Conservation (phyloP, 2,113 vertebrate genomes). For the Sebastes fasciatus region DNA sequence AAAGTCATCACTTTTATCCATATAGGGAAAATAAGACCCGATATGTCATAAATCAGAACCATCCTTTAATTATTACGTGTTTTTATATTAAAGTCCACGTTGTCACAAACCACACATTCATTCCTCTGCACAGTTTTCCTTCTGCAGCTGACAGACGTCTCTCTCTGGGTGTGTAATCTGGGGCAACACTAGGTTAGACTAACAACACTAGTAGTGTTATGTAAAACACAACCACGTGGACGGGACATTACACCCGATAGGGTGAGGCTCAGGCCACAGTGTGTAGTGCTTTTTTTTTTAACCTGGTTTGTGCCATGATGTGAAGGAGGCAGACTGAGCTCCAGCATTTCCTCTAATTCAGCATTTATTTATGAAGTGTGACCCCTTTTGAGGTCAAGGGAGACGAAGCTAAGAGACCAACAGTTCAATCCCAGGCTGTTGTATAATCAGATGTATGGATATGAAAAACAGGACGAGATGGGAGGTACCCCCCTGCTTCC, state of each 20-base stretch:
- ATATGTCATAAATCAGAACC: no score
- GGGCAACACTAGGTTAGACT: slow-evolving; percentile 41
- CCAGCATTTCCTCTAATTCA: slow-evolving; percentile 6
- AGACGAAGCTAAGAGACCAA: background rate
- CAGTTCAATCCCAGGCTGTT: background rate
- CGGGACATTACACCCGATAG: slow-evolving; percentile 49
- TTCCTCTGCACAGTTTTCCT: slow-evolving; percentile 7
- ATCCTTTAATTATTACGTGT: no score
- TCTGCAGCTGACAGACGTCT: background rate
- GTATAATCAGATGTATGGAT: slow-evolving; percentile 1
- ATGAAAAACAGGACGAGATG: slow-evolving; percentile 7
- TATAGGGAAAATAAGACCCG: no score
- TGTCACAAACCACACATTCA: background rate
- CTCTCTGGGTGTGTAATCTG: slow-evolving; percentile 34
- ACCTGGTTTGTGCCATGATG: slow-evolving; percentile 2
- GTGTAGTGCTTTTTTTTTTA: slow-evolving; percentile 15
- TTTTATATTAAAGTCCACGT: background rate
- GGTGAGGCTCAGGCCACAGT: slow-evolving; percentile 43
- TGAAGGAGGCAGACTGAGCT: slow-evolving; percentile 35
- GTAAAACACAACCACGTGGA: slow-evolving; percentile 68
- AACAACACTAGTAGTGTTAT: slow-evolving; percentile 60
- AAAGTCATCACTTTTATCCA: no score
- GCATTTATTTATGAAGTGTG: background rate
- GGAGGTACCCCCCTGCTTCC: slow-evolving; percentile 11
- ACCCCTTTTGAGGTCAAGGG: background rate